These are phyloP conservation scores for Eulithis prunata DNA, from an alignment of 2,888 invertebrate genomes.

Conservation along the genomic window DNA sequence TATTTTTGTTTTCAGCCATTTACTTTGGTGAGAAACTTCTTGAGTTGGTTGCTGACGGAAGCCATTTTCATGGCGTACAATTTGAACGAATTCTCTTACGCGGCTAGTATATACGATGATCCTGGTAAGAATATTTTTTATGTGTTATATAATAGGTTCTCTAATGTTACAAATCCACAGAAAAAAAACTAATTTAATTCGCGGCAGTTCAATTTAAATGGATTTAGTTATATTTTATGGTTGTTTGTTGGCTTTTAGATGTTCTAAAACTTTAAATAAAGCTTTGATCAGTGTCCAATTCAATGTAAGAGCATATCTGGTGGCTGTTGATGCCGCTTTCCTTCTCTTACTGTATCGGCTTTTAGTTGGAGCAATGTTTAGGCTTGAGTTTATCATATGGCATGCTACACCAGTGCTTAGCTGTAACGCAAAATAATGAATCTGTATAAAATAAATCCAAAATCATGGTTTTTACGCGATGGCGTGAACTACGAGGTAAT, in stretches of 20 bases:
- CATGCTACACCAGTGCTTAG: neutral
- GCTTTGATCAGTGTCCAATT: constrained; percentile 5
- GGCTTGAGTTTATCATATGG: neutral
- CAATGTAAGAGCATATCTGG: constrained; percentile 6
- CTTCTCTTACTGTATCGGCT: neutral
- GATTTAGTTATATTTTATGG: no score
- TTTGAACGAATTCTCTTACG: constrained; percentile 57
- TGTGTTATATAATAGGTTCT: no score
- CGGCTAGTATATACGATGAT: constrained; percentile 48
- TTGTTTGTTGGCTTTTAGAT: neutral
- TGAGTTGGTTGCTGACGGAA: constrained; percentile 70
- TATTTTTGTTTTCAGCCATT: constrained; percentile 64
- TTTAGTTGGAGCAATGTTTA: neutral
- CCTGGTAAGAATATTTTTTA: constrained; percentile 21
- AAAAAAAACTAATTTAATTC: no score
- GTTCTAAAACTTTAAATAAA: neutral
- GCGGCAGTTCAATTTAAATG: no score
- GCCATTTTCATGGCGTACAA: constrained; percentile 59
- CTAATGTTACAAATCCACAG: neutral
- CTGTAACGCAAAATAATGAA: neutral
- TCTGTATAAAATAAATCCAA: no score
- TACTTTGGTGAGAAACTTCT: constrained; percentile 57
- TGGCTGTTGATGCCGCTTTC: constrained; percentile 34
- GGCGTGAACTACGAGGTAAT: no score
- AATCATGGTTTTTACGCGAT: no score